Conservation (phyloP, 2,888 invertebrate genomes). For the Lymantria dispar region DNA sequence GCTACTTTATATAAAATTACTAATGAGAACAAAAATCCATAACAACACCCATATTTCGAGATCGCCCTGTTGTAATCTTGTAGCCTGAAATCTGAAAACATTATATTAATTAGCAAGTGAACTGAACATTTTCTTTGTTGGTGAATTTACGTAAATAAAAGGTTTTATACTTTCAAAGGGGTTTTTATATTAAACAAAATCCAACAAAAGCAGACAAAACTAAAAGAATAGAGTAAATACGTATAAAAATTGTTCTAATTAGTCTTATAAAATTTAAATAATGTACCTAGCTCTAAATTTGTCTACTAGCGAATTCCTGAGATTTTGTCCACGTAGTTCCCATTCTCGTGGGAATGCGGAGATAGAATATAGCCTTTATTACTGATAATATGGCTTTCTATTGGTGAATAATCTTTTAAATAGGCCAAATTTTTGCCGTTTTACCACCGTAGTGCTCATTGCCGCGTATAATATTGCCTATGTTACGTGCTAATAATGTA, state of each 20-base stretch:
- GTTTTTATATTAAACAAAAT: slow-evolving; percentile 2
- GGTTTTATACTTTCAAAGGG: slow-evolving; percentile 2
- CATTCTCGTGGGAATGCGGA: no score
- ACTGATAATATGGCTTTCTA: no score
- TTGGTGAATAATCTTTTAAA: no score
- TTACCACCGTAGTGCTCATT: no score
- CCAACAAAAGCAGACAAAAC: neutral
- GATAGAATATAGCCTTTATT: no score
- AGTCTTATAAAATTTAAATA: neutral
- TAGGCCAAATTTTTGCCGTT: no score
- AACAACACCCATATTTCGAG: slow-evolving; percentile 46
- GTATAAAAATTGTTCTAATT: neutral
- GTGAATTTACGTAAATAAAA: neutral
- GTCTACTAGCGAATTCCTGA: no score
- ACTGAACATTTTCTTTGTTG: slow-evolving; percentile 19
- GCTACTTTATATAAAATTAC: slow-evolving; percentile 46
- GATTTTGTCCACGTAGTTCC: no score
- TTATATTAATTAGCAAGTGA: slow-evolving; percentile 47
- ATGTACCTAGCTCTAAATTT: no score
- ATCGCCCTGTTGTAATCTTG: slow-evolving; percentile 71
- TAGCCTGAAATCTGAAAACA: slow-evolving; percentile 77
- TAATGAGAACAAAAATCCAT: slow-evolving; percentile 53
- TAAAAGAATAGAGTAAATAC: neutral
- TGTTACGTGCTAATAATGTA: no score
- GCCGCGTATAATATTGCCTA: no score